Base-by-base conservation (phyloP, 2,888 invertebrate genomes). In the Drosophila tanythrix region DNA sequence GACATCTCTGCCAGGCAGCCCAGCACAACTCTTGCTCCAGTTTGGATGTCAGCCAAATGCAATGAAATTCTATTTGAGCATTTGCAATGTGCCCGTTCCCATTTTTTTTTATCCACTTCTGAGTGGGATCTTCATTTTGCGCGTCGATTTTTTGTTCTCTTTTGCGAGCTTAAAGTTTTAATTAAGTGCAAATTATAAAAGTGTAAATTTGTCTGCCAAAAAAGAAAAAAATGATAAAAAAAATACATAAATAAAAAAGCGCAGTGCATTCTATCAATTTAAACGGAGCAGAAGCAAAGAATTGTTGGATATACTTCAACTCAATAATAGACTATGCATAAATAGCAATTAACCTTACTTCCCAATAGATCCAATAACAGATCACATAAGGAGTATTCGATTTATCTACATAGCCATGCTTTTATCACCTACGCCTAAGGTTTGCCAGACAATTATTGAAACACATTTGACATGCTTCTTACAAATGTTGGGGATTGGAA, bases 121-220 rank as follows among this genome's bases (percentile, higher is more conserved):
- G 71, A 80, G 71, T 70, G 74, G 62, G 62, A 68, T 74, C 81
- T 74, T 65, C 62, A 68, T 70, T 71, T 69, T 59, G 53, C 63
- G 64, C 62, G 72, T 66, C 48, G 58, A 63, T 51, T 61, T 67
- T 60, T 61, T 63, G 58, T 46, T 11, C 53, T 36, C 58, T 57
- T 61, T 61, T 53, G 27, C 21, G 58, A 40, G 69, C 60, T 80
- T 75, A 57, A 70, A 84, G 75, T 89, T 87, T 87, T 87, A 87
- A 87, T 90, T 87, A 87, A 90, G 87, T 89, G 89, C 85, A 89
- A 87, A 89, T 87, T 90, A 82, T 76, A 80, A 80, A 78, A 79
- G 89, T 83, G 81, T 75, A 62, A 74, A 74, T 77, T 76, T 82
- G 43, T 68, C 27, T 36, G 60, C 50, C 59, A 53, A 61, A 53